Base-by-base conservation (phyloP, 1,140 invertebrate genomes). In the Drosophila subobscura region DNA sequence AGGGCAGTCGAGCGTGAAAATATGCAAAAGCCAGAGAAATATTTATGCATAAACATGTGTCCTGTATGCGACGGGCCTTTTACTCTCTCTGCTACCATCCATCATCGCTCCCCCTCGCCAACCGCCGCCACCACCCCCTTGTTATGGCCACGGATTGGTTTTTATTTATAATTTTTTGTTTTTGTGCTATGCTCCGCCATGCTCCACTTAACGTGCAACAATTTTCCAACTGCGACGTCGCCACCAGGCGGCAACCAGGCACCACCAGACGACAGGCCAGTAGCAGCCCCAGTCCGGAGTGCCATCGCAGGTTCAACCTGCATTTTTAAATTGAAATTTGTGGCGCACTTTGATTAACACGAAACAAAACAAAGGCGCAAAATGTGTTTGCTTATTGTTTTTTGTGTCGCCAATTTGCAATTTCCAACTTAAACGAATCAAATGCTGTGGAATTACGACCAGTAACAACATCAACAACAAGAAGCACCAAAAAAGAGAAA, bases 141-240 rank as follows among this genome's bases (percentile, higher is more conserved):
- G 1, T 37, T 37, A 37, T 4, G 33, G 33, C 10, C 1, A 37
- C 33, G 33, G 33, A 37, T 37, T 37, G 10, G 23, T 53, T 44
- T 71, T 77, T 77, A 77, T 74, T 81, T 85, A 66, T 60, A 70
- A 86, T 64, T 59, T 71, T 54, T 68, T 46, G 74, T 52, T 61
- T 67, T 70, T 78, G 58, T 60, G 72, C 52, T 54, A 52, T 61
- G 44, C 56, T 68, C 50, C 57, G 78, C 80, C 77, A 81, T 75
- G 81, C 83, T 78, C 81, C 77, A 86, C 83, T 86, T 86, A 86
- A 75, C 70, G 81, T 86, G 81, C 73, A 86, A 81, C 80, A 71
- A 77, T 80, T 68, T 86, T 74, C 53, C 72, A 77, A 47, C 59
- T 67, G 27, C 54, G 41, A 47, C 55, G 41, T 47, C 57, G 49